Conservation (phyloP, 2,888 invertebrate species). For the Ophion slaviceki region DNA sequence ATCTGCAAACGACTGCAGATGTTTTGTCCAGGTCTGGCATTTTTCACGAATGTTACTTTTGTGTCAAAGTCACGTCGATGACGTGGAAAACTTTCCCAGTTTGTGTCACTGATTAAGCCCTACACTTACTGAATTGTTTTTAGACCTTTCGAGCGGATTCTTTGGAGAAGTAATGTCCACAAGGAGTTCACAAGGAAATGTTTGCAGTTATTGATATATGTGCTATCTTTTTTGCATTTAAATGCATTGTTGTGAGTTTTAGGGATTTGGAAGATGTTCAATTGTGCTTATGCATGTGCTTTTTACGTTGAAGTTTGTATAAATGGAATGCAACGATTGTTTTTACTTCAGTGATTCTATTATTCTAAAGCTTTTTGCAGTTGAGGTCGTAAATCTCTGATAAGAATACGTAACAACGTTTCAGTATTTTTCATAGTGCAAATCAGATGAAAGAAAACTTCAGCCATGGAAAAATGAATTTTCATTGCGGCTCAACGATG, state of each 20-base stretch:
- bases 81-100: not conserved
- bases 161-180: not conserved
- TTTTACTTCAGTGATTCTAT: not conserved
- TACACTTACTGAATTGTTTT: not conserved
- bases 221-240: not conserved
- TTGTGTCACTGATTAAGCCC: not conserved
- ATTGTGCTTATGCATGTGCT: too few relatives aligned
- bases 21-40: not conserved
- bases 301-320: too few relatives aligned
- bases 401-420: too few relatives aligned
- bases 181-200: not conserved
- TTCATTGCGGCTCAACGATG: too few relatives aligned
- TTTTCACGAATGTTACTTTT: not conserved
- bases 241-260: not conserved
- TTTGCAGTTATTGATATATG: not conserved
- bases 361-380: not conserved
- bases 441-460: too few relatives aligned
- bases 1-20: conserved; percentile 18
- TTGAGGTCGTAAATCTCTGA: not conserved
- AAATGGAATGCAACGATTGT: too few relatives aligned
- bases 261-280: not conserved
- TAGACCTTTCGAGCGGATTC: not conserved
- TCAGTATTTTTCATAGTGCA: too few relatives aligned
- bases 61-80: not conserved
- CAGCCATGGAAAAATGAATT: too few relatives aligned